Base-by-base conservation (phyloP, 2,888 invertebrate genomes). In the Chironomus tentans region DNA sequence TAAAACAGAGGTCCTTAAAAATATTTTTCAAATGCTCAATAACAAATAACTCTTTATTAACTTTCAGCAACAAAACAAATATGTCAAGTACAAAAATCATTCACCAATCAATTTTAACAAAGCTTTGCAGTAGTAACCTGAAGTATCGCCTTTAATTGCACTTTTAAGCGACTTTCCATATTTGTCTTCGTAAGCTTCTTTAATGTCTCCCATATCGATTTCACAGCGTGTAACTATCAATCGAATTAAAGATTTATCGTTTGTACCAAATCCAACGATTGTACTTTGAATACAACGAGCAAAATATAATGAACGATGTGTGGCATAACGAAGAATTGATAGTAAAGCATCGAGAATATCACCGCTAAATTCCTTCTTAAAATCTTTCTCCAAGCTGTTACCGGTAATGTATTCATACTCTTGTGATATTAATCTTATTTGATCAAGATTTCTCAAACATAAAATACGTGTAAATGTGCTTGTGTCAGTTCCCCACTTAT, bases 61-160 rank as follows among this genome's bases (percentile, higher is more conserved):
- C 56, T 15, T 56, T 56, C 15, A 56, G n/a, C 18, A 7, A n/a
- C 50, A n/a, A 50, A 50, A 50, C 15, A 50, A 50, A 15, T 2
- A 15, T 15, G 2, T 18, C 38, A 38, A 56, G n/a, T n/a, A n/a
- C n/a, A n/a, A n/a, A n/a, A n/a, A 56, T 56, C 56, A 56, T 24
- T 84, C 84, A 6, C 87, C 89, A 77, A 92, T 86, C 0, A 93
- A 84, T 61, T 91, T 92, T 68, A 93, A 85, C 56, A 95, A 85
- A 79, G 92, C 90, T 81, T 92, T 93, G 83, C 93, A 93, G 86
- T 94, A 95, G 82, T 95, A 91, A 38, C 95, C 95, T 70, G 92
- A 92, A 79, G 92, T 91, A 80, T 95, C 94, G 38, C 89, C n/a
- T 24, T 70, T 24, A 13, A 70, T 50, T 6, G 22, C 15, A 13